These are phyloP conservation scores for Syngnathoides biaculeatus DNA, from an alignment of 2,113 vertebrate species.

Conservation along the genomic window DNA sequence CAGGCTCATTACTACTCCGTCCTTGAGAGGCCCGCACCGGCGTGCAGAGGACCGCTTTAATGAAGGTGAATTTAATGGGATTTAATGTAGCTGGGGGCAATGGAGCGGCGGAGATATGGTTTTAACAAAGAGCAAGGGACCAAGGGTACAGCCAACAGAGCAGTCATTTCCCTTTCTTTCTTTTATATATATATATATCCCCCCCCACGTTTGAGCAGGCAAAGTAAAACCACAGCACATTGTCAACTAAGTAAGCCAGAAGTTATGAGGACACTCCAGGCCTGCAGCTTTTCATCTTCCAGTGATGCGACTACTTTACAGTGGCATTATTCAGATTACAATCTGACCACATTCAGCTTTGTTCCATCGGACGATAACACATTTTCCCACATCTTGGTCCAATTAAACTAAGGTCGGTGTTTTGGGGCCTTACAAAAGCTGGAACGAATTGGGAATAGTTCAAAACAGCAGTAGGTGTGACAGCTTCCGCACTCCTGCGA, in stretches of 20 bases:
- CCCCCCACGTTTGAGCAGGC: conserved; percentile 69
- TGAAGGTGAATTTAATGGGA: conserved; percentile 85
- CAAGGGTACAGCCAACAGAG: conserved; percentile 73
- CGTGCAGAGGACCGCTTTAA: conserved; percentile 76
- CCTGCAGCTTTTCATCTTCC: conserved; percentile 39
- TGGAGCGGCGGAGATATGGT: conserved; percentile 79
- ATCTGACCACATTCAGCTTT: neutral
- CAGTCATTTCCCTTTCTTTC: conserved; percentile 75
- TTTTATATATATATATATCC: conserved; percentile 72
- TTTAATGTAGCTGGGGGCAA: conserved; percentile 83
- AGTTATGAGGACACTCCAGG: conserved; percentile 56
- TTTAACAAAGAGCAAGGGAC: conserved; percentile 81
- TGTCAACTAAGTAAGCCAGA: conserved; percentile 67
- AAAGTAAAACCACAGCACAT: conserved; percentile 63
- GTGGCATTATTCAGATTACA: neutral
- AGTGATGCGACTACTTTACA: neutral
- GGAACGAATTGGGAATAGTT: neutral
- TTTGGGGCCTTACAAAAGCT: too few relatives aligned
- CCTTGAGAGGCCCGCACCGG: conserved; percentile 77
- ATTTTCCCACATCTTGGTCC: neutral
- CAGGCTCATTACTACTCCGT: conserved; percentile 78
- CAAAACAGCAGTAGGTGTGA: neutral
- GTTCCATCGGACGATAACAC: neutral
- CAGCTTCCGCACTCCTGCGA: too few relatives aligned
- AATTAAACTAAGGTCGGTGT: neutral